Percentiles rank a stretch among this genome's conserved stretches.
phyloP scores from a whole-genome alignment of 2,888 invertebrate species.

The Cataglyphis altisquamis region DNA sequence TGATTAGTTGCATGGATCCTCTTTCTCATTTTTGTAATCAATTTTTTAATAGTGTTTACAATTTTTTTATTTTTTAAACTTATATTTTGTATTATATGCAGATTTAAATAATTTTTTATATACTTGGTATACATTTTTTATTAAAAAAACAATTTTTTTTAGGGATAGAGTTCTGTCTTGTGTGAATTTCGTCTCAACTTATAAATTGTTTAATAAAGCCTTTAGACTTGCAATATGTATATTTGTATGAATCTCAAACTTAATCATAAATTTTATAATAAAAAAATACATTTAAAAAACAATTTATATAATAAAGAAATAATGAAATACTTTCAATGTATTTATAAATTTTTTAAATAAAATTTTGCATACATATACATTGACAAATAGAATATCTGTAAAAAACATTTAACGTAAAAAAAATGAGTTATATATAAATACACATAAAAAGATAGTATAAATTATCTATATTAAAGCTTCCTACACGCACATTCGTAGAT shows the following conservation, averaged over 20 bases:
- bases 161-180: not conserved
- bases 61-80: not conserved
- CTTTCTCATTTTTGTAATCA: not conserved
- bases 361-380: not conserved
- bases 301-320: not conserved
- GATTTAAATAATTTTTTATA: not conserved
- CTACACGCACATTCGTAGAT: not conserved
- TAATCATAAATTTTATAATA: constrained; percentile 13
- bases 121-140: not conserved
- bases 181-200: not conserved
- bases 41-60: not conserved
- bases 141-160: not conserved
- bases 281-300: not conserved
- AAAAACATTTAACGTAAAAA: not conserved
- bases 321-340: not conserved
- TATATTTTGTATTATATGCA: not conserved
- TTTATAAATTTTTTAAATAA: constrained; percentile 5
- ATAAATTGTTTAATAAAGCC: not conserved
- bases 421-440: not conserved
- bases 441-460: not conserved
- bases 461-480: not conserved
- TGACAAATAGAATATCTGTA: not conserved
- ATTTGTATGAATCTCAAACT: not conserved
- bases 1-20: not conserved
- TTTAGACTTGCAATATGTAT: not conserved